These are phyloP conservation scores for Pica pica DNA, from an alignment of 2,113 vertebrate species.

Conservation along the genomic window DNA sequence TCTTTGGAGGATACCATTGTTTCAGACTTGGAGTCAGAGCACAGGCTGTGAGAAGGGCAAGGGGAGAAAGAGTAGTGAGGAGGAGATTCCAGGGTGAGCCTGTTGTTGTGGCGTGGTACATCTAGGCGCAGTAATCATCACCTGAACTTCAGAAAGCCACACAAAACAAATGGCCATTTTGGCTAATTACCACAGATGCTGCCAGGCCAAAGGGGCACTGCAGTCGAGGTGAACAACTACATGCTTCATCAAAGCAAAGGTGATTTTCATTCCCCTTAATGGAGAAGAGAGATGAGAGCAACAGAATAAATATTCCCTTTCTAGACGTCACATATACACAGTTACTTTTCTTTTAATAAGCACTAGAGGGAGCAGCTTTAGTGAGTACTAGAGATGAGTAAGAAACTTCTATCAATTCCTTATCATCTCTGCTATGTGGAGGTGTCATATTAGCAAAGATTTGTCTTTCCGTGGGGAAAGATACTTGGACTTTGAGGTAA, in stretches of 20 bases:
- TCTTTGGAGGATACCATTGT: not conserved
- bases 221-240: not conserved
- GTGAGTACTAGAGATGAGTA: not conserved
- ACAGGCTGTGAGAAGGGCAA: not conserved
- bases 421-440: not conserved
- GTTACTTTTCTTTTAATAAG: not conserved
- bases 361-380: conserved; percentile 1
- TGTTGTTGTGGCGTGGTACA: rapidly evolving
- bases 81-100: not conserved
- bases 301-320: not conserved
- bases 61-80: not conserved
- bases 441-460: not conserved
- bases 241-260: not conserved
- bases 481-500: not conserved
- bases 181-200: not conserved
- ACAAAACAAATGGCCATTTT: not conserved
- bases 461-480: not conserved
- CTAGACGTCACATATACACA: not conserved
- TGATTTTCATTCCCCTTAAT: not conserved
- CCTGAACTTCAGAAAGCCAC: not conserved
- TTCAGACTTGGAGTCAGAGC: not conserved
- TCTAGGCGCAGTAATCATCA: not conserved
- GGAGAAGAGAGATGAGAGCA: not conserved
- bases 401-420: not conserved
- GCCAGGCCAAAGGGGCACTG: not conserved